These are phyloP conservation scores for Rugalucina vietnamica DNA, from an alignment of 2,888 invertebrate species.

Conservation along the genomic window DNA sequence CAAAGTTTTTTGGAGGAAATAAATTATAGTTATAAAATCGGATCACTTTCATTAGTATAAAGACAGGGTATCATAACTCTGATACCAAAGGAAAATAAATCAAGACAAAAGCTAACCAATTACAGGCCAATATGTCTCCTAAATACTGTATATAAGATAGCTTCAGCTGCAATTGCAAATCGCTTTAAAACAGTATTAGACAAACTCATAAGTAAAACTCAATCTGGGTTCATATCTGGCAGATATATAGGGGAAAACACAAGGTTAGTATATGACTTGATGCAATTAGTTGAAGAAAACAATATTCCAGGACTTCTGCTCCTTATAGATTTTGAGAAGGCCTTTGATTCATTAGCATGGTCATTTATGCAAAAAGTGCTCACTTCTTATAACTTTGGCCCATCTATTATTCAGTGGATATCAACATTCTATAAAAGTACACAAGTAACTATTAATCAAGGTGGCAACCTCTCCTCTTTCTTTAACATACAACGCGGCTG, in stretches of 20 bases:
- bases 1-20: too few species aligned
- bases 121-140: neutral
- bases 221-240: neutral
- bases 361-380: too few species aligned
- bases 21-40: neutral
- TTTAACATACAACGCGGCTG: neutral
- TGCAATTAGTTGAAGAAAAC: neutral
- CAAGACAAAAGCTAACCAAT: neutral
- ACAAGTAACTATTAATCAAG: neutral
- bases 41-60: neutral
- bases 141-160: neutral
- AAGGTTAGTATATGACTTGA: neutral
- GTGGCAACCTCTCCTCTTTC: neutral
- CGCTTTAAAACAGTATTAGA: neutral
- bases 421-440: neutral
- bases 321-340: neutral
- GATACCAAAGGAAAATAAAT: conserved; percentile 10
- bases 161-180: neutral
- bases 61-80: neutral
- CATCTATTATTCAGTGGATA: neutral
- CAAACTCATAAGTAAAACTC: neutral
- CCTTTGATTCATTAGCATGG: too few species aligned
- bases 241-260: neutral
- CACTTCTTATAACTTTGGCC: neutral
- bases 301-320: neutral